These are phyloP conservation scores for Cirrhinus molitorella DNA, from an alignment of 2,797 vertebrate genomes.

Conservation along the genomic window DNA sequence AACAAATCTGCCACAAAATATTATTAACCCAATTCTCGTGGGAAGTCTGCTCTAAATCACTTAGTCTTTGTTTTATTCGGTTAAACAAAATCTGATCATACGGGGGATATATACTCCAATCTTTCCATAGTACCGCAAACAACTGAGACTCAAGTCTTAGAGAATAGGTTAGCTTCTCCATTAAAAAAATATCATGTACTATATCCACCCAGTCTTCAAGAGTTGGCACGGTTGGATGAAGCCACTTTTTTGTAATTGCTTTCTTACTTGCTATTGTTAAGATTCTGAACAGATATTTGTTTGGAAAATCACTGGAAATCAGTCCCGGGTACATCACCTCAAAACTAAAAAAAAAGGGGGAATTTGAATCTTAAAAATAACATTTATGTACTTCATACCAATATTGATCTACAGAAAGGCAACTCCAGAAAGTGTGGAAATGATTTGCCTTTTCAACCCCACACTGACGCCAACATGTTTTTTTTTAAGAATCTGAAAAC, in stretches of 20 bases:
- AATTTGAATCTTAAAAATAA: not conserved
- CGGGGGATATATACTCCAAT: not conserved
- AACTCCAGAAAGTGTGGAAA: not conserved
- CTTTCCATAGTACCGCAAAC: too few species aligned
- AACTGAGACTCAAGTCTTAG: not conserved
- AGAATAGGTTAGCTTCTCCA: not conserved
- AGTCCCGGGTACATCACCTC: not conserved
- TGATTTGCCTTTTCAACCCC: not conserved
- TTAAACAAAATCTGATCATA: not conserved
- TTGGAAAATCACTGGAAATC: not conserved
- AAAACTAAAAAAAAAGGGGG: conserved; percentile 2
- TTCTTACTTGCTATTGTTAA: too few species aligned
- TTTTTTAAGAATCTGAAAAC: too few species aligned
- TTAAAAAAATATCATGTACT: not conserved
- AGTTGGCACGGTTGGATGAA: too few species aligned
- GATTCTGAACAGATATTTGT: not conserved
- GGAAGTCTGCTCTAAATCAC: too few species aligned
- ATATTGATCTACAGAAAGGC: not conserved
- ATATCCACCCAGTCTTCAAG: not conserved
- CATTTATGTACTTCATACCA: not conserved
- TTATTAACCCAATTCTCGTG: too few species aligned
- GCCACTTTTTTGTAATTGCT: too few species aligned
- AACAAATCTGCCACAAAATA: too few species aligned
- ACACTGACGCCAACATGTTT: not conserved
- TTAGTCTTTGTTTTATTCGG: too few species aligned